These are phyloP conservation scores for Apamea crenata DNA, from an alignment of 2,888 invertebrate genomes.

Conservation along the genomic window DNA sequence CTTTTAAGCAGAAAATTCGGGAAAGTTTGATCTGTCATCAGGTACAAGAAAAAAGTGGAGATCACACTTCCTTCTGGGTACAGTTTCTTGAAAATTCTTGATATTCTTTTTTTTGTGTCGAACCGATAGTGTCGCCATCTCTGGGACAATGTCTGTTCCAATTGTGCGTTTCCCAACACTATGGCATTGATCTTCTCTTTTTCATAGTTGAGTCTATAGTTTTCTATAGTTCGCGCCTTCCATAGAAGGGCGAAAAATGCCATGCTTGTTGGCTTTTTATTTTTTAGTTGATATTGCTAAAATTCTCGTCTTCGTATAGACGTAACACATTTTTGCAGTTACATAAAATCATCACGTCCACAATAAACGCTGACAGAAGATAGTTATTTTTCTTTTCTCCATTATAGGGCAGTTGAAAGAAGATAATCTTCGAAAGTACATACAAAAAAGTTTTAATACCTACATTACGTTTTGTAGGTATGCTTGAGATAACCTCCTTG, in stretches of 20 bases:
- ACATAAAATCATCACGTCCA: constrained; percentile 33
- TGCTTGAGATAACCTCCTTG: neutral
- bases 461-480: too few relatives aligned
- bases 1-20: constrained; percentile 92
- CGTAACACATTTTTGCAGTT: constrained; percentile 60
- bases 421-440: neutral
- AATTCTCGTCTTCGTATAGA: constrained; percentile 55
- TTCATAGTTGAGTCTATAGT: constrained; percentile 86
- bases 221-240: constrained; percentile 89
- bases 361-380: constrained; percentile 51
- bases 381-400: constrained; percentile 15
- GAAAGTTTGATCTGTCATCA: constrained; percentile 87
- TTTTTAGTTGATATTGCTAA: constrained; percentile 54
- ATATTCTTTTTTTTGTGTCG: constrained; percentile 80
- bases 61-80: constrained; percentile 82
- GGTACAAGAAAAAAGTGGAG: constrained; percentile 77
- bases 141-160: constrained; percentile 84
- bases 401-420: neutral
- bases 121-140: constrained; percentile 87
- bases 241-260: constrained; percentile 90
- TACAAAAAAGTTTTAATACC: constrained; percentile 21
- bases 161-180: constrained; percentile 81
- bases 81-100: constrained; percentile 78
- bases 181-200: constrained; percentile 91
- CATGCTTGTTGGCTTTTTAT: constrained; percentile 78